Percentiles rank a stretch among this genome's conserved stretches.
These are phyloP conservation scores for Ophioninae sp. DNA, from an alignment of 2,888 invertebrate genomes.

Conservation along the genomic window DNA sequence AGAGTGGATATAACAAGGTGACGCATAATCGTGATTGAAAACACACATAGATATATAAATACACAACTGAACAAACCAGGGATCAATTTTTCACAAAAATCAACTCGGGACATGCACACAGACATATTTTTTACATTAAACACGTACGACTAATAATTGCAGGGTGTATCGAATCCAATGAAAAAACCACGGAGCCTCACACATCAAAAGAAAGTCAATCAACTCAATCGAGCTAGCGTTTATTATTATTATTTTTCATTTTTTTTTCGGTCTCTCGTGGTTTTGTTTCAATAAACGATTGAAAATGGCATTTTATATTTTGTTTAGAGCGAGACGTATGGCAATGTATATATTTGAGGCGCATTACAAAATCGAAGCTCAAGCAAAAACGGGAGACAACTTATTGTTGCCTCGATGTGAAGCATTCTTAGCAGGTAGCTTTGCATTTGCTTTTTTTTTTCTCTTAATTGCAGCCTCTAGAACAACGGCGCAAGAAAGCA, in stretches of 20 bases:
- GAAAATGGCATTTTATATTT: background rate
- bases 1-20: background rate
- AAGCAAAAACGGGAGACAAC: constrained; percentile 35
- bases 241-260: constrained; percentile 3
- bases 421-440: constrained; percentile 28
- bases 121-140: constrained; percentile 19
- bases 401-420: constrained; percentile 41
- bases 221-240: constrained; percentile 50
- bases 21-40: background rate
- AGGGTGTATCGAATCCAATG: constrained; percentile 48
- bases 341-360: background rate
- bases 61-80: background rate
- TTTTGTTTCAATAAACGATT: constrained; percentile 38
- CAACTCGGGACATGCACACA: constrained; percentile 51
- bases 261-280: constrained; percentile 49
- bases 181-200: constrained; percentile 51
- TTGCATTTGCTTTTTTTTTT: constrained; percentile 24
- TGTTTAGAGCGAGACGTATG: background rate
- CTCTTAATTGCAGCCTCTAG: constrained; percentile 7
- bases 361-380: constrained; percentile 33
- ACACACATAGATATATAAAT: background rate
- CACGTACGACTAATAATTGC: constrained; percentile 3
- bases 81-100: constrained; percentile 3
- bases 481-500: constrained; percentile 4
- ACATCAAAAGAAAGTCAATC: constrained; percentile 32